These are phyloP conservation scores for Hippocampus mohnikei DNA, from an alignment of 2,113 vertebrate genomes.

Conservation along the genomic window DNA sequence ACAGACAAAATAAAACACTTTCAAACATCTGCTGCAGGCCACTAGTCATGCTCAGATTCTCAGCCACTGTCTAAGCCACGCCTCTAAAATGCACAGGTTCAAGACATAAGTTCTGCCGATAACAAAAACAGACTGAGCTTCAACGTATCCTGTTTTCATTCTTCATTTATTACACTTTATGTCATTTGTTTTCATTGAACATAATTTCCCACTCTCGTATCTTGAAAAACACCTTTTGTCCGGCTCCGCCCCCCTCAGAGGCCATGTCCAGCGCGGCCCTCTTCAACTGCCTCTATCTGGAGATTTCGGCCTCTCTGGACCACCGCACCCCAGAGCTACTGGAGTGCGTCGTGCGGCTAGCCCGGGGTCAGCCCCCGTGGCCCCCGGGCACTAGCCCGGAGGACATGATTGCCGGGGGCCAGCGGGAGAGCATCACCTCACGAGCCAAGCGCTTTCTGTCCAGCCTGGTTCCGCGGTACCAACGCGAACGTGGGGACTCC, in stretches of 20 bases:
- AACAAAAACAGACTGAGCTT: no score
- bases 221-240: neutral
- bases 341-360: slow-evolving; percentile 78
- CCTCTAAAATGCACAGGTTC: no score
- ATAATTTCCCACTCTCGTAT: no score
- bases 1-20: no score
- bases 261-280: slow-evolving; percentile 79
- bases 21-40: no score
- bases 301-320: slow-evolving; percentile 84
- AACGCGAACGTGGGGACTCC: slow-evolving; percentile 57
- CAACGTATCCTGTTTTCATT: no score
- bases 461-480: slow-evolving; percentile 78
- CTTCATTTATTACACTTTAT: no score
- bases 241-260: slow-evolving; percentile 60
- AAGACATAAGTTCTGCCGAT: no score
- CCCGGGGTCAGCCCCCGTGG: slow-evolving; percentile 71
- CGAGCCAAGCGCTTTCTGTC: slow-evolving; percentile 84
- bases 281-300: slow-evolving; percentile 81
- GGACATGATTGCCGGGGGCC: slow-evolving; percentile 59
- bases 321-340: slow-evolving; percentile 82
- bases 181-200: no score
- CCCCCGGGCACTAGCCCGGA: slow-evolving; percentile 50
- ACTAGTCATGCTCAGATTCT: no score
- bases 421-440: slow-evolving; percentile 81
- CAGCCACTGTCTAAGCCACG: no score